Conservation (phyloP, 1,140 invertebrate genomes). For the Bombus confusus region DNA sequence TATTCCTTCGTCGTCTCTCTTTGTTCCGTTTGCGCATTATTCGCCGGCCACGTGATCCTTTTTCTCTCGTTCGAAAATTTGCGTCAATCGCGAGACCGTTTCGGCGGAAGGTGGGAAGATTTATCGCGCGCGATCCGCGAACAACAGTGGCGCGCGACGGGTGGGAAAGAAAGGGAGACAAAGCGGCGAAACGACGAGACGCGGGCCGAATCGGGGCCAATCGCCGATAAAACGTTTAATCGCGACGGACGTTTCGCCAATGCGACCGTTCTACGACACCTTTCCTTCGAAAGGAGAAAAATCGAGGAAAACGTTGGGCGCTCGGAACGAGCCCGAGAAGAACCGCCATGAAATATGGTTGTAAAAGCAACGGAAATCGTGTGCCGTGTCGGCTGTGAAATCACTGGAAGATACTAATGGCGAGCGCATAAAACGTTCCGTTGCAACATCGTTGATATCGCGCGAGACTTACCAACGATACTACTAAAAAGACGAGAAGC, state of each 20-base stretch:
- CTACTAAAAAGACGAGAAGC: background rate
- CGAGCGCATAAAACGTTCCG: background rate
- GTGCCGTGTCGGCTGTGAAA: background rate
- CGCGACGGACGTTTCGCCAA: background rate
- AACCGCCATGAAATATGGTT: background rate
- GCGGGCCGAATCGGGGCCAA: background rate
- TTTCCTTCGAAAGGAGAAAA: background rate
- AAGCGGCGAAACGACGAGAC: slow-evolving; percentile 13
- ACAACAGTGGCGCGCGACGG: background rate
- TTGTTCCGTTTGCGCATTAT: background rate
- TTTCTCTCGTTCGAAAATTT: background rate
- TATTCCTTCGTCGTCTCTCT: background rate
- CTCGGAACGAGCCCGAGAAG: background rate
- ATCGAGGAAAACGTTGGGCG: background rate
- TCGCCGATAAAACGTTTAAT: background rate
- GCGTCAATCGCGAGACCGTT: background rate
- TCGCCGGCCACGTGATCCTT: background rate
- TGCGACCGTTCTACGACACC: background rate
- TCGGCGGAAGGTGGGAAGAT: background rate
- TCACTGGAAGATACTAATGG: background rate
- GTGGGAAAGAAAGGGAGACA: slow-evolving; percentile 11
- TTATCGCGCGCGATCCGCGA: background rate
- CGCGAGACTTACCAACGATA: background rate
- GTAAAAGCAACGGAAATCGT: background rate
- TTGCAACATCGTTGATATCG: background rate